Evolutionary conservation across 2,888 invertebrate species (phyloP).

Genomic region (Cistogaster globosa): DNA sequence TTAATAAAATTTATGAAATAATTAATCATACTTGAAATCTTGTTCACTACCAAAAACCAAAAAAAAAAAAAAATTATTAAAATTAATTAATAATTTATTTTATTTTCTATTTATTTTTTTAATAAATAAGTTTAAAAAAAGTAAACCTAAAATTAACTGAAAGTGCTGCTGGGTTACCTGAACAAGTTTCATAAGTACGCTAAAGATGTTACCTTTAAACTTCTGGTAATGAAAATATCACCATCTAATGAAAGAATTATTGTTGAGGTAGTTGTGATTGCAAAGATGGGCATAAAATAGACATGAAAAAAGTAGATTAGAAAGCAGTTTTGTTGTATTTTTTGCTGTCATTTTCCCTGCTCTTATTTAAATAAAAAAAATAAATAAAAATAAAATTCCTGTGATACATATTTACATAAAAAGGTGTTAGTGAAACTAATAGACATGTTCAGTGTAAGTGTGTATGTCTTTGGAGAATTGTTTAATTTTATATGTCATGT

Average conservation of each 20-base stretch:
- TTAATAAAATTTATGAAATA: no score
- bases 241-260: conserved; percentile 35
- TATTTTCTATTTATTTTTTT: no score
- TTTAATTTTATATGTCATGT: conserved; percentile 56
- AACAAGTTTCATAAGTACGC: no score
- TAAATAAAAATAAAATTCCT: no score
- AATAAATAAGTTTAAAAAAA: no score
- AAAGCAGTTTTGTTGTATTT: not conserved
- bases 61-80: no score
- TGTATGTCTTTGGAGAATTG: conserved; percentile 42
- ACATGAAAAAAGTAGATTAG: conserved; percentile 15
- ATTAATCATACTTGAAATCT: no score
- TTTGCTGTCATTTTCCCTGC: not conserved
- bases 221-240: conserved; percentile 57
- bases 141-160: no score
- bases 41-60: no score
- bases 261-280: conserved; percentile 20
- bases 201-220: conserved; percentile 14
- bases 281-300: conserved; percentile 12
- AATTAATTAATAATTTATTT: no score
- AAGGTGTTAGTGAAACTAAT: no score
- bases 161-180: not conserved
- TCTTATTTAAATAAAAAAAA: not conserved
- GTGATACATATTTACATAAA: not conserved
- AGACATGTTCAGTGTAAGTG: not conserved